Conservation (phyloP, 2,797 vertebrate genomes). For the Melanogrammus aeglefinus region DNA sequence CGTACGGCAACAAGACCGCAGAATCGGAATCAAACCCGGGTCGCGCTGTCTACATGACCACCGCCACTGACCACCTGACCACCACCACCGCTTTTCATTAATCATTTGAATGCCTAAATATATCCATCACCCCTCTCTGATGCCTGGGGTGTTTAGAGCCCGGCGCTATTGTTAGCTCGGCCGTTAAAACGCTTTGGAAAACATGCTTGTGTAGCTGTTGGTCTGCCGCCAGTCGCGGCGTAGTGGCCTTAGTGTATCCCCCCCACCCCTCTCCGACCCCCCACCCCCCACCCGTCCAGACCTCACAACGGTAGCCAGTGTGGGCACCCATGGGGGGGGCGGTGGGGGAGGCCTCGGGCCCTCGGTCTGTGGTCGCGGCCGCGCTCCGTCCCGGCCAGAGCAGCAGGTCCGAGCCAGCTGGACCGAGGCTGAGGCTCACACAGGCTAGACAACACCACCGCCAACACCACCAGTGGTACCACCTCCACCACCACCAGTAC, state of each 20-base stretch:
- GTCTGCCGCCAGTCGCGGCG: constrained; percentile 35
- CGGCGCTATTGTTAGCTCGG: background rate
- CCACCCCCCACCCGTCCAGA: background rate
- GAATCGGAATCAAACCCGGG: too few relatives aligned
- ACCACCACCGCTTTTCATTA: too few relatives aligned
- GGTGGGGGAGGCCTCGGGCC: constrained; percentile 16
- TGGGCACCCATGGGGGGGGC: constrained; percentile 22
- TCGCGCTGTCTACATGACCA: too few relatives aligned
- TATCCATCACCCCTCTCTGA: background rate
- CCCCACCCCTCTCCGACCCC: constrained; percentile 4
- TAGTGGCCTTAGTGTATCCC: constrained; percentile 3
- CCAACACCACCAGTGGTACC: background rate
- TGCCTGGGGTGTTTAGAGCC: background rate
- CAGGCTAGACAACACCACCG: constrained; percentile 30
- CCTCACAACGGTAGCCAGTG: constrained; percentile 28
- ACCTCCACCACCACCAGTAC: background rate
- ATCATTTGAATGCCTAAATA: background rate
- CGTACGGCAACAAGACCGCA: too few relatives aligned
- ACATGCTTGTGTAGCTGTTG: constrained; percentile 21
- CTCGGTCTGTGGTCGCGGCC: constrained; percentile 28
- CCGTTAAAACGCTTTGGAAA: constrained; percentile 4
- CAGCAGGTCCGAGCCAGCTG: constrained; percentile 29
- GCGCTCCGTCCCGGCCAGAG: constrained; percentile 26
- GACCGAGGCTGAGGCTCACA: constrained; percentile 37
- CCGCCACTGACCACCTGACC: too few relatives aligned